Evolutionary conservation across 2,113 vertebrate genomes (phyloP).

Genomic region (Colossoma macropomum): DNA sequence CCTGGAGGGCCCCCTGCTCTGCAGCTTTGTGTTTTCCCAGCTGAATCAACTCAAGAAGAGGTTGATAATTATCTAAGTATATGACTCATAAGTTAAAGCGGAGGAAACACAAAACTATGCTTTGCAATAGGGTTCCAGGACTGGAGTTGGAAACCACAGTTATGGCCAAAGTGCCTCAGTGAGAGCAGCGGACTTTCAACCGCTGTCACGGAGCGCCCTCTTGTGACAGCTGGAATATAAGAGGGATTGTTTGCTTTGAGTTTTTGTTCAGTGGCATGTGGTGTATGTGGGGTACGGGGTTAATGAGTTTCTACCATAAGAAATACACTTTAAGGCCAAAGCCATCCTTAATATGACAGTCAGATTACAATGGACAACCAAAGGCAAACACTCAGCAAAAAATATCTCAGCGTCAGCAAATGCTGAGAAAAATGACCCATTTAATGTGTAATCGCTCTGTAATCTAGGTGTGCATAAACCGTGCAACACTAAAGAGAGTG

Average conservation of each 20-base stretch:
- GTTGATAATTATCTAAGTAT: background rate
- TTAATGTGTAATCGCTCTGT: background rate
- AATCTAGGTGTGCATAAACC: background rate
- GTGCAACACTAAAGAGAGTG: background rate
- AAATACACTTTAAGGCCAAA: background rate
- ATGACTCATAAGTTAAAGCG: too few species aligned
- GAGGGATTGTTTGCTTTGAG: background rate
- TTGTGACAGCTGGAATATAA: background rate
- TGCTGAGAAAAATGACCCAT: background rate
- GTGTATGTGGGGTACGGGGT: background rate
- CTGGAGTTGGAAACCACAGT: background rate
- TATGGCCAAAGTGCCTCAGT: background rate
- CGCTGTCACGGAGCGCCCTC: constrained; percentile 18
- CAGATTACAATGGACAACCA: background rate
- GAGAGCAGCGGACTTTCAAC: background rate
- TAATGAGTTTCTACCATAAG: background rate
- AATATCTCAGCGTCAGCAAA: background rate
- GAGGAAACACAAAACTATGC: background rate
- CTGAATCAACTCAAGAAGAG: background rate
- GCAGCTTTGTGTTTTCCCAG: too few species aligned
- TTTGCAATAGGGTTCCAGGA: background rate
- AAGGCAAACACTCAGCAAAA: background rate
- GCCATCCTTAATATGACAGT: too few species aligned
- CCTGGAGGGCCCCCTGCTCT: too few species aligned
- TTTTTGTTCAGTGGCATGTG: background rate